phyloP scores from a whole-genome alignment of 2,113 vertebrate species.

The Dasyprocta punctata region DNA sequence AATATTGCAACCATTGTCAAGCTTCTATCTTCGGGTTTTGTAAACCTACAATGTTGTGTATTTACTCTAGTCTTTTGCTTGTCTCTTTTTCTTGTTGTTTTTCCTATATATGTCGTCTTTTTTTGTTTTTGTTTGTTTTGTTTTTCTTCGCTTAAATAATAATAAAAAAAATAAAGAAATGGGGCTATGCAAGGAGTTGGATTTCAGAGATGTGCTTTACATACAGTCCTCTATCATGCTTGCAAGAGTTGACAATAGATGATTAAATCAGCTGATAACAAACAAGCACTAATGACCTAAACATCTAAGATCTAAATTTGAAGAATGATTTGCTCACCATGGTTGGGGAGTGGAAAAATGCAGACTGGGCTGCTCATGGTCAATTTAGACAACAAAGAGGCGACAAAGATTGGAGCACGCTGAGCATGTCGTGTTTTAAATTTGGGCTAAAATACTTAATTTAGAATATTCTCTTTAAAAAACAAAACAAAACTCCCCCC shows the following conservation, averaged over 20 bases:
- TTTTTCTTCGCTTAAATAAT: no score
- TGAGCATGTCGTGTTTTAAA: not conserved
- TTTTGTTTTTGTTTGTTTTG: no score
- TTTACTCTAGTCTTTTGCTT: no score
- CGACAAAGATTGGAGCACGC: not conserved
- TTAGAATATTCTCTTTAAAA: not conserved
- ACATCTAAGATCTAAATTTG: not conserved
- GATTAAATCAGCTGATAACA: not conserved
- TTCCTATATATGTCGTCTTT: no score
- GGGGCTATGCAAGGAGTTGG: not conserved
- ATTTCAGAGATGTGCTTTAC: not conserved
- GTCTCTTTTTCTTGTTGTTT: no score
- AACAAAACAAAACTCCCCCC: no score
- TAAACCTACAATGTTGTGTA: no score
- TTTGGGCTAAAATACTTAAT: not conserved
- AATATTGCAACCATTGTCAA: no score
- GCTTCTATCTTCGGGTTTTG: no score
- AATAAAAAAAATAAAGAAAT: no score
- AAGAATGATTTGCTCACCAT: not conserved
- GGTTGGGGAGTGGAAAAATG: not conserved
- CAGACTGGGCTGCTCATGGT: not conserved
- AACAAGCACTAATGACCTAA: not conserved
- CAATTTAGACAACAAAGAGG: not conserved
- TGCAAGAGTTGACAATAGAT: not conserved
- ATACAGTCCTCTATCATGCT: not conserved